phyloP scores from a whole-genome alignment of 2,797 vertebrate species.

The Nasua narica region DNA sequence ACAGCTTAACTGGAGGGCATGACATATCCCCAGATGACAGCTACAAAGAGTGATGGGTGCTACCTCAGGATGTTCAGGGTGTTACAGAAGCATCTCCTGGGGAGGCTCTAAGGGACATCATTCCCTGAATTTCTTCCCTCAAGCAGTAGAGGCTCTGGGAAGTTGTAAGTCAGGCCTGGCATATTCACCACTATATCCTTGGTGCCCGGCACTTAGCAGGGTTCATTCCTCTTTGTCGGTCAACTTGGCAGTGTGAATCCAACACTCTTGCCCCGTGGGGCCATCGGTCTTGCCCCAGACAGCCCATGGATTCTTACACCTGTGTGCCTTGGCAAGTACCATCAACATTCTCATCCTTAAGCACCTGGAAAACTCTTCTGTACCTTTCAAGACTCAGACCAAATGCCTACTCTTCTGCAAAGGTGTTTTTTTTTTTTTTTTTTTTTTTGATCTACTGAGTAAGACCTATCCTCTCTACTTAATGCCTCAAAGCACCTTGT shows the following conservation, averaged over 20 bases:
- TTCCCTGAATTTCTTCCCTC: not conserved
- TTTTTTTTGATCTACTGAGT: not conserved
- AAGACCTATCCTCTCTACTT: not conserved
- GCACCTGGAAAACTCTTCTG: not conserved
- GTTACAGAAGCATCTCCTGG: not conserved
- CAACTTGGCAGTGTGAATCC: not conserved
- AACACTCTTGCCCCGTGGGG: rapidly evolving
- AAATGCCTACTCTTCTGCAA: not conserved
- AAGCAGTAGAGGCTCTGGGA: not conserved
- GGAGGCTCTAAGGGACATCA: not conserved
- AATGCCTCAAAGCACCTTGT: not conserved
- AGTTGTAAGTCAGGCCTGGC: not conserved
- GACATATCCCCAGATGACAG: not conserved
- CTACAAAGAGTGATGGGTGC: not conserved
- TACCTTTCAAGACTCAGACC: not conserved
- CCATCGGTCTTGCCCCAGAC: not conserved
- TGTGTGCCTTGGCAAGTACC: not conserved
- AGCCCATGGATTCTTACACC: not conserved
- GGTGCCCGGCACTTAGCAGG: not conserved
- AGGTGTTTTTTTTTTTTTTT: no score
- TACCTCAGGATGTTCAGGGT: not conserved
- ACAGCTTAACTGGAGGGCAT: no score
- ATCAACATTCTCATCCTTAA: not conserved
- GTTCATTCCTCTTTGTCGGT: not conserved
- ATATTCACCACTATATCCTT: no score